Base-by-base conservation (phyloP, 37 sponge, comb jelly and placozoan genomes). In the Geodia barretti region DNA sequence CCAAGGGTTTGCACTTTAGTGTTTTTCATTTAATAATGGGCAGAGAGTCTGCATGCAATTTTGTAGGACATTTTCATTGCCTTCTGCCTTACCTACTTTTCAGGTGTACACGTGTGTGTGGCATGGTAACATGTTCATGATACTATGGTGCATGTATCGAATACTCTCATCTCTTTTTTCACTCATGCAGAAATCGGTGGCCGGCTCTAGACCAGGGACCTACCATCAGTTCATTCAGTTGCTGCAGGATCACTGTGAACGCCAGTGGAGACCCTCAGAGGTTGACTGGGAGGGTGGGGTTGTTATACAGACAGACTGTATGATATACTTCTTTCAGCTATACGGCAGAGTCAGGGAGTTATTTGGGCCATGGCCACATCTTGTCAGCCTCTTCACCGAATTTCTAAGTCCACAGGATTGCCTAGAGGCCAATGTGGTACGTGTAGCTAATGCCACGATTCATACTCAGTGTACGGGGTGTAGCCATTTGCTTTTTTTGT, bases 321-420 rank as follows among this genome's bases (percentile, higher is more conserved):
- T 65, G 35, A 29, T 2, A 39, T 2, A 29, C 64, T 30, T 39
- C 20, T 73, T 81, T 4, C 58, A 91, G 91, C 29, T 81, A 14
- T 91, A 72, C 47, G 39, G 30, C 14, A 43, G 72, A 0, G 69
- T 86, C 41, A 38, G 33, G 40, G 36, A 61, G 34, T 32, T 91
- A 0, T 74, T 91, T 1, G 47, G 82, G n/a, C 70, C 79, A 8
- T 91, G 87, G 87, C 91, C 91, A 32, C 83, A 91, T 42, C 76
- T 91, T 17, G 30, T 86, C 41, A 82, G 67, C 31, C 41, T 91
- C 24, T 91, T 91, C 54, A 79, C 83, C 11, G 91, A 86, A 66
- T 86, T 86, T 36, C 62, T 91, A 4, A 24, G 34, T 0, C 73
- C 79, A 3, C 61, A 78, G 34, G 87, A 91, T 24, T 86, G 87